These are phyloP conservation scores for Oxystoma pomonae DNA, from an alignment of 2,888 invertebrate genomes.

Conservation along the genomic window DNA sequence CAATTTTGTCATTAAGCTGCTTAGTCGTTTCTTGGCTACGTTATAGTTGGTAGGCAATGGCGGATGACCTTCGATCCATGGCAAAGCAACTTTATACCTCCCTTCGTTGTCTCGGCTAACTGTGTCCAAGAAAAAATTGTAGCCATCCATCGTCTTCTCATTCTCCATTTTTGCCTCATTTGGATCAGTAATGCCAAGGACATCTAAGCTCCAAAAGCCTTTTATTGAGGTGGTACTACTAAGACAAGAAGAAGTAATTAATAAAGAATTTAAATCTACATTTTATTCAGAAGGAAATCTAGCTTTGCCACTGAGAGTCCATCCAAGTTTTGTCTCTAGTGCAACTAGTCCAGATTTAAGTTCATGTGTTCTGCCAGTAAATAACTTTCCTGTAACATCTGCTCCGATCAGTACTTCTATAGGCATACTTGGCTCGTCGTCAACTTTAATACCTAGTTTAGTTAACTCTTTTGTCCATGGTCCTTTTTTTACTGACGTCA, in stretches of 20 bases:
- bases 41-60: not conserved
- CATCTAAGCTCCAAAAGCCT: not conserved
- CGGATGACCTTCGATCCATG: not conserved
- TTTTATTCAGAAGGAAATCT: not conserved
- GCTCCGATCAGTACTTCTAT: not conserved
- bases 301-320: not conserved
- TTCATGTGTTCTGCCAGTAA: not conserved
- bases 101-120: conserved; percentile 53
- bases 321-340: not conserved
- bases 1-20: not conserved
- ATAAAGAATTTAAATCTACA: not conserved
- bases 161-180: not conserved
- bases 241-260: not conserved
- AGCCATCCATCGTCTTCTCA: not conserved
- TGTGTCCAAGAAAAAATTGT: not conserved
- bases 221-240: not conserved
- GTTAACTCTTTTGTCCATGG: not conserved
- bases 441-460: not conserved
- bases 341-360: not conserved
- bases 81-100: conserved; percentile 57
- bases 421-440: not conserved
- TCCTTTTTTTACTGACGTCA: not conserved
- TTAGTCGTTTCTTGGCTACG: not conserved
- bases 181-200: not conserved
- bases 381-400: not conserved